Base-by-base conservation (phyloP, 2,797 vertebrate genomes). In the Eutrigla gurnardus region DNA sequence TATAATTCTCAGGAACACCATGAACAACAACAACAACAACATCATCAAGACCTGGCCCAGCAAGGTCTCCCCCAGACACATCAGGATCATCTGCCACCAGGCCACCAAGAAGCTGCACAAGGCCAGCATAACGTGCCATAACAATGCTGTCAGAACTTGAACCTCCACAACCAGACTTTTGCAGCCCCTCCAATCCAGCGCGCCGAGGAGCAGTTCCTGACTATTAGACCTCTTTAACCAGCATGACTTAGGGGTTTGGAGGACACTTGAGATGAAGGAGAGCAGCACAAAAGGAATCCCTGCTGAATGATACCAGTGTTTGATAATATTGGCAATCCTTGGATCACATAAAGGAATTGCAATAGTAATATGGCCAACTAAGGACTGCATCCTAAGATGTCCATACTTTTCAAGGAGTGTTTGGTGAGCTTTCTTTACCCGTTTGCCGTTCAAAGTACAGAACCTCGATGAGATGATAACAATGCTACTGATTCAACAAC, bases 31-130 rank as follows among this genome's bases (percentile, higher is more conserved):
- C 86, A 80, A 61, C 50, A 53, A 14, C 52, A 53, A 6, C 50
- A 55, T 2, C 62, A 68, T 64, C 76, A 71, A 68, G 74, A 86
- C 45, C 52, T 52, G 57, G 62, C 45, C 52, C 88, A 92, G 50
- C 88, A 92, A 0, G 86, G 83, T 13, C 72, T 73, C 32, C 83
- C 86, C 15, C 89, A 90, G 78, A 61, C 59, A n/a, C 84, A 88
- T 60, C 91, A 94, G 6, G 82, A 91, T 75, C 70, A 91, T 75
- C 70, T 90, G 68, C 91, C 87, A 46, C 93, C 91, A 62, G 90
- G 86, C 5, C 89, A 92, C 59, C 87, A 88, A 3, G 82, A 91
- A 58, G 79, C 61, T 59, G 75, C 79, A 84, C 91, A 92, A 46
- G 82, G n/a, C 39, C 88, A 79, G 43, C 86, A 79, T 54, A 50